Conservation (phyloP, 2,113 vertebrate genomes). For the Cyphomyrus plagiostoma region DNA sequence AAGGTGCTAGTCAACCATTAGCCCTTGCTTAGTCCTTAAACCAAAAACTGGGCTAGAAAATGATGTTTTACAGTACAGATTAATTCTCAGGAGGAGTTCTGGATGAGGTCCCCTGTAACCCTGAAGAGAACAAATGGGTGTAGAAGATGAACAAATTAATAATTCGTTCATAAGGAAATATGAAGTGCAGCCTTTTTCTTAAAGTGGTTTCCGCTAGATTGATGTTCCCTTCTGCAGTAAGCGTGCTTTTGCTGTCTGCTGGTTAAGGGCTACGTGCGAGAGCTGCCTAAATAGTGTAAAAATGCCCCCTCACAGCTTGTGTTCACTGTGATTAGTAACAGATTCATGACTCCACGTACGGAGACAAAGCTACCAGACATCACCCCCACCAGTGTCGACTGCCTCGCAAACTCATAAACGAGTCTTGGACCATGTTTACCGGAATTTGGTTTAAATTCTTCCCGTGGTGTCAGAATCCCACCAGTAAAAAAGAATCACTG, state of each 20-base stretch:
- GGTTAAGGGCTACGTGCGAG: not conserved
- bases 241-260: not conserved
- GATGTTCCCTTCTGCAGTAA: not conserved
- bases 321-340: conserved; percentile 2
- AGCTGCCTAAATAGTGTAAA: not conserved
- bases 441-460: not conserved
- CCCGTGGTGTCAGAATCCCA: not conserved
- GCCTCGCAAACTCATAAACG: not conserved
- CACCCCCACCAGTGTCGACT: not conserved
- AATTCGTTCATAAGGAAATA: not conserved
- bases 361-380: not conserved
- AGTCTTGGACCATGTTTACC: not conserved
- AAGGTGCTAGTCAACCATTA: not conserved
- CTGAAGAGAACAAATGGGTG: not conserved
- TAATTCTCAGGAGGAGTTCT: not conserved
- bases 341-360: not conserved
- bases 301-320: not conserved
- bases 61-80: not conserved
- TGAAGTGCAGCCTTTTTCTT: not conserved
- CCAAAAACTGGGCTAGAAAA: not conserved
- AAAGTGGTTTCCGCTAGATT: not conserved
- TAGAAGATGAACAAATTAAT: not conserved
- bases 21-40: not conserved
- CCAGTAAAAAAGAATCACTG: not conserved
- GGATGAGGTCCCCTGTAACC: not conserved